These are phyloP conservation scores for Chrysotoxum bicinctum DNA, from an alignment of 2,888 invertebrate genomes.

Conservation along the genomic window DNA sequence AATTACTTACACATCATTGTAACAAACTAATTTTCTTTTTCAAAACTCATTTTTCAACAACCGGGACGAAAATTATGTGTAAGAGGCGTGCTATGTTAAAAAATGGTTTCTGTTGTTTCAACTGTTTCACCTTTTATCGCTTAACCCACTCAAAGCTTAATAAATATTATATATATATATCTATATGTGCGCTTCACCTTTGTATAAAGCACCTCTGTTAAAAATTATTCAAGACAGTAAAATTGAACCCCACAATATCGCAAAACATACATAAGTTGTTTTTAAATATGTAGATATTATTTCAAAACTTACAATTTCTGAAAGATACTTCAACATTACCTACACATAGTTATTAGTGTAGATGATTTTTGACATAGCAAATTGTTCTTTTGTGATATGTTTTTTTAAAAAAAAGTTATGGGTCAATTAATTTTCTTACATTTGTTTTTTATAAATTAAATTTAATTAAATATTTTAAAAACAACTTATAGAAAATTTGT, in stretches of 20 bases:
- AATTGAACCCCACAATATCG: slow-evolving; percentile 40
- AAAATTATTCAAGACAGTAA: slow-evolving; percentile 10
- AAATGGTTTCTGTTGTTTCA: slow-evolving; percentile 40
- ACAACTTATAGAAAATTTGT: slow-evolving; percentile 4
- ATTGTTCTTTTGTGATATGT: slow-evolving; percentile 6
- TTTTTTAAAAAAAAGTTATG: slow-evolving; percentile 16
- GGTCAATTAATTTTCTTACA: slow-evolving; percentile 28
- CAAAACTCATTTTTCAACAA: slow-evolving; percentile 21
- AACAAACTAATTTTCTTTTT: slow-evolving; percentile 25
- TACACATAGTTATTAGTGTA: not conserved
- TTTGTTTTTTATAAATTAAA: slow-evolving; percentile 24
- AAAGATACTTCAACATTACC: not conserved
- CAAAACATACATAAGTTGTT: slow-evolving; percentile 12
- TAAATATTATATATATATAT: not conserved
- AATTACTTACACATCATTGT: not conserved
- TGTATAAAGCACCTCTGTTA: slow-evolving; percentile 57
- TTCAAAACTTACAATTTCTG: not conserved
- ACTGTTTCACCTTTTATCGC: slow-evolving; percentile 40
- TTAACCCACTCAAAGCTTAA: slow-evolving; percentile 50
- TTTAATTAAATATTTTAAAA: not conserved
- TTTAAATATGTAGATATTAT: not conserved
- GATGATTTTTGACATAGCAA: not conserved
- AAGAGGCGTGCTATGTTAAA: slow-evolving; percentile 53
- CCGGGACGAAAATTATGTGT: slow-evolving; percentile 41
- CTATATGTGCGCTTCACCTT: slow-evolving; percentile 45